Evolutionary conservation across 2,113 vertebrate species (phyloP), one percentile per base, ranked within the genome.

Genomic region (Anhinga anhinga): DNA sequence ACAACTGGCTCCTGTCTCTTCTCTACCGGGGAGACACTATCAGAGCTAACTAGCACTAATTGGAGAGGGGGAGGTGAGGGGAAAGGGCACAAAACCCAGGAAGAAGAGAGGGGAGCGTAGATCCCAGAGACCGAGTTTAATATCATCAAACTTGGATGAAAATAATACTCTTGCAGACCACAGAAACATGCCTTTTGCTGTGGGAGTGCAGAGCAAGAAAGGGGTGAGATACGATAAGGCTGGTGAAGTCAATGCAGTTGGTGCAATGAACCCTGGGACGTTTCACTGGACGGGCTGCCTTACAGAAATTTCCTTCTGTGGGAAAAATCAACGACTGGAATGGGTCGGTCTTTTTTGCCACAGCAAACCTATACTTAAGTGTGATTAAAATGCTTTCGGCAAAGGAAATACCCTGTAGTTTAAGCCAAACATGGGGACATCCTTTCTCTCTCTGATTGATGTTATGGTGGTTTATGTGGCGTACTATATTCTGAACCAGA

Each of bases 381-480:
- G 25, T 85, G 90, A 97, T 97, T 95, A 95, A 92, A 93, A 85
- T 21, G 87, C 91, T 92, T 94, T 94, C 14, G 69, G 96, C 83
- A 83, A 91, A 97, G 98, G 97, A 97, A 96, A 96, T 90, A 86
- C 96, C 93, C 97, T 42, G 81, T 17, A 34, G 83, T 92, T 91
- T 42, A 70, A 89, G 92, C 94, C 93, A 92, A 93, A 93, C 40
- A 1, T 2, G 44, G 96, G 97, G 95, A 86, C 92, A 92, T 96
- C 94, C 93, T 93, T 88, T 88, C 82, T 85, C 55, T 90, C 74
- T 83, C 94, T 92, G 79, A 69, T 92, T 49, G 79, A 96, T 96
- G 94, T 55, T 78, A 55, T 38, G 55, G 95, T 95, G 96, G 97
- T 97, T 98, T 97, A 20, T 95, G 96, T 36, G 95, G 97, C 4